Evolutionary conservation across 2,888 invertebrate species (phyloP).

Genomic region (Synergus japonicus): DNA sequence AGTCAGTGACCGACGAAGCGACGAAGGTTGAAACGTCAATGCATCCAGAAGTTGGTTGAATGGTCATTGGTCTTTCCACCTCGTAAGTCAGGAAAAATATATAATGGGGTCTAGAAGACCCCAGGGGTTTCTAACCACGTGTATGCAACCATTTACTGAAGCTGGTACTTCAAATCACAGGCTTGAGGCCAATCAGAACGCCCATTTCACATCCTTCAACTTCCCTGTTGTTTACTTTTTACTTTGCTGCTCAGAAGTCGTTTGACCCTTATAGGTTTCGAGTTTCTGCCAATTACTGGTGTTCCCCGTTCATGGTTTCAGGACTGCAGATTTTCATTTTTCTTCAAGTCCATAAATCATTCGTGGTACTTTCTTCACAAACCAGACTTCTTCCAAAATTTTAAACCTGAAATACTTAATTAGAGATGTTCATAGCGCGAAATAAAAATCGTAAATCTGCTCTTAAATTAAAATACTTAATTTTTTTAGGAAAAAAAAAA

Average conservation of each 20-base stretch:
- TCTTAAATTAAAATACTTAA: too few species aligned
- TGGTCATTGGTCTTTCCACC: slow-evolving; percentile 60
- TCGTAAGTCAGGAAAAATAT: slow-evolving; percentile 59
- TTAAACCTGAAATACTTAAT: background rate
- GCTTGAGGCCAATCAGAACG: background rate
- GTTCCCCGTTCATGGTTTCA: background rate
- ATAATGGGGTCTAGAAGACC: slow-evolving; percentile 34
- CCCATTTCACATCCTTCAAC: background rate
- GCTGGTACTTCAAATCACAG: background rate
- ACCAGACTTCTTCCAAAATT: background rate
- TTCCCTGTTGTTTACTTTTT: slow-evolving; percentile 3
- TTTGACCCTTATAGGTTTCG: slow-evolving; percentile 6
- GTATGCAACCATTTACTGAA: background rate
- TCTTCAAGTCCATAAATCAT: background rate
- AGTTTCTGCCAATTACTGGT: slow-evolving; percentile 8
- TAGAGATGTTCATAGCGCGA: too few species aligned
- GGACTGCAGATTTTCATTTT: background rate
- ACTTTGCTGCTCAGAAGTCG: background rate
- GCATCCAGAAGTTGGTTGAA: slow-evolving; percentile 59
- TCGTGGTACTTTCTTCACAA: background rate
- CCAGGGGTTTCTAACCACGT: background rate
- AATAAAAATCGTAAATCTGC: too few species aligned
- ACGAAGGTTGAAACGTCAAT: slow-evolving; percentile 55
- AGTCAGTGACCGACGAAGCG: slow-evolving; percentile 62
- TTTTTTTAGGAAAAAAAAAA: background rate